Conservation (phyloP, 2,888 invertebrate genomes). For the Pharmacophagus antenor region DNA sequence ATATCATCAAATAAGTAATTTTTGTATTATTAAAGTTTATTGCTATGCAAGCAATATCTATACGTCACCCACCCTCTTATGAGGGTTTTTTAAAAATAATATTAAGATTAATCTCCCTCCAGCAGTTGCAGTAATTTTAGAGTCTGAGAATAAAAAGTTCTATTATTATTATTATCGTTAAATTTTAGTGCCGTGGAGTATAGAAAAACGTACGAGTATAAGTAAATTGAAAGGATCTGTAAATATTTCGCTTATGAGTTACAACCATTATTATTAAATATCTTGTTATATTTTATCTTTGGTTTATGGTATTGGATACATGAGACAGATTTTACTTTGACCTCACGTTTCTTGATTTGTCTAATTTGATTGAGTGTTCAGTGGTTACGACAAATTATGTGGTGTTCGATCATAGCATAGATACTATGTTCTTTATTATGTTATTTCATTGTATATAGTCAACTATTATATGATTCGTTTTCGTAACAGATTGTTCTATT, state of each 20-base stretch:
- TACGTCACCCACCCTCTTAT: no score
- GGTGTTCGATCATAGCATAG: background rate
- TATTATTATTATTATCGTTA: no score
- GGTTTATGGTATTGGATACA: background rate
- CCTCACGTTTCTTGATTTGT: background rate
- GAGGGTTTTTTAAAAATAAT: background rate
- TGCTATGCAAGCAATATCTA: background rate
- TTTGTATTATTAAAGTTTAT: background rate
- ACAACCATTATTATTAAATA: no score
- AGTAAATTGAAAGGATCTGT: background rate
- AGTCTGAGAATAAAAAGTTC: no score
- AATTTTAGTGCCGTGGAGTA: no score
- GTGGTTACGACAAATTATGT: background rate
- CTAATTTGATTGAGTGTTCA: background rate
- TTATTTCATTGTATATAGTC: background rate
- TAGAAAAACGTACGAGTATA: no score
- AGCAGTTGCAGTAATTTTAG: no score
- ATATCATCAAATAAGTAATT: background rate
- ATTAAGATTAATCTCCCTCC: background rate
- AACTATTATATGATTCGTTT: background rate
- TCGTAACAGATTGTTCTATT: constrained; percentile 3
- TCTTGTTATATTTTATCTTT: background rate
- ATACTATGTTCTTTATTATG: constrained; percentile 1
- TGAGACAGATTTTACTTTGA: background rate
- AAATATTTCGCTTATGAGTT: no score